Percentiles rank a stretch among this genome's conserved stretches.
Conservation (phyloP, 2,888 invertebrate species). For the Drosophila paramelanica region DNA sequence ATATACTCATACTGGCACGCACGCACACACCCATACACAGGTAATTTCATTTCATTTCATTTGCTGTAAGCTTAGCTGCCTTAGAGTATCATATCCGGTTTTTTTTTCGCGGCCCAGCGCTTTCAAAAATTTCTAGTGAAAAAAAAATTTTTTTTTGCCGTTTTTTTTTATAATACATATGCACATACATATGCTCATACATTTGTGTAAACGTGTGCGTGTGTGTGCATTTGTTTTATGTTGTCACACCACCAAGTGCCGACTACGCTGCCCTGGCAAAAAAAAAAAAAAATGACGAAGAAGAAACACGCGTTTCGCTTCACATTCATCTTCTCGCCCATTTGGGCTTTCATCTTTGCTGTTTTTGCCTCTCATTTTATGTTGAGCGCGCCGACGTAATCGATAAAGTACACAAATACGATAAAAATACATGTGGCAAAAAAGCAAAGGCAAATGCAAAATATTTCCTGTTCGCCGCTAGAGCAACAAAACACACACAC, state of each 20-base stretch:
- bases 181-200: constrained; percentile 4
- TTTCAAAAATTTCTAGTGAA: constrained; percentile 80
- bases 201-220: constrained; percentile 1
- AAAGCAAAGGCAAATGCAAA: constrained; percentile 24
- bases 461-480: constrained; percentile 27
- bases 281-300: constrained; percentile 23
- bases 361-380: constrained; percentile 44
- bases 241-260: constrained; percentile 40
- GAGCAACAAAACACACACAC: constrained; percentile 18
- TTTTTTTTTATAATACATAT: constrained; percentile 2
- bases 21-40: constrained; percentile 32
- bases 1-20: constrained; percentile 5
- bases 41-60: constrained; percentile 66
- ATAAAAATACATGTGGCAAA: constrained; percentile 67
- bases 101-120: constrained; percentile 67
- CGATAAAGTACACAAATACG: constrained; percentile 71
- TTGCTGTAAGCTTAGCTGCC: constrained; percentile 61
- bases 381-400: constrained; percentile 69
- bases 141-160: constrained; percentile 60
- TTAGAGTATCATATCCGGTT: constrained; percentile 74
- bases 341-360: constrained; percentile 46
- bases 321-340: constrained; percentile 54
- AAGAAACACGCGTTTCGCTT: constrained; percentile 61
- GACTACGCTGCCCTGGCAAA: constrained; percentile 35
- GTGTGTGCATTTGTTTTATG: constrained; percentile 38